A percentile compares a stretch with the other conserved stretches of the same genome.
Evolutionary conservation across 1,140 invertebrate species (phyloP).

Genomic region (Amphibalanus amphitrite): DNA sequence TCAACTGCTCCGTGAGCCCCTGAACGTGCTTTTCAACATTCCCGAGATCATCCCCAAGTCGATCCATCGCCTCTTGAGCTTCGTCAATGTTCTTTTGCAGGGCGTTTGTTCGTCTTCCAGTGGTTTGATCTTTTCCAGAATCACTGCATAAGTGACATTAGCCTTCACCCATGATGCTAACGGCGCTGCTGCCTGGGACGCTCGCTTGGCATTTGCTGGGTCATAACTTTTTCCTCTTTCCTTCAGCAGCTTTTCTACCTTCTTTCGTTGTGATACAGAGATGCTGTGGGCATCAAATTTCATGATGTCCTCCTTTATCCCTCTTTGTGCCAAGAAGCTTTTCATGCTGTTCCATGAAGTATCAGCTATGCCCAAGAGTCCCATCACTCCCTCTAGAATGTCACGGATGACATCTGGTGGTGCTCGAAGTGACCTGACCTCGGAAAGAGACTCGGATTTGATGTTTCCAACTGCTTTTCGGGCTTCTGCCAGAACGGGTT

Average conservation of each 20-base stretch:
- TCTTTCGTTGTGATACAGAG: constrained; percentile 52
- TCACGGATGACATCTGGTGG: constrained; percentile 93
- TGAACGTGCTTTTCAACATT: constrained; percentile 79
- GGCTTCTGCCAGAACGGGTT: constrained; percentile 75
- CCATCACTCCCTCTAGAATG: constrained; percentile 87
- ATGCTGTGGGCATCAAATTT: constrained; percentile 87
- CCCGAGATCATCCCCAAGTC: constrained; percentile 59
- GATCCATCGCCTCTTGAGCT: constrained; percentile 64
- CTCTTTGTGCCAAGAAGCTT: constrained; percentile 84
- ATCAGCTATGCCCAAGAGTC: constrained; percentile 95
- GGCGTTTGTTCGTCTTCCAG: constrained; percentile 67
- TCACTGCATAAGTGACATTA: constrained; percentile 79
- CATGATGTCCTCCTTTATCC: constrained; percentile 92
- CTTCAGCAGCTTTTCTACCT: constrained; percentile 64
- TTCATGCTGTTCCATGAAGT: constrained; percentile 99
- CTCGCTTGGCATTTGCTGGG: constrained; percentile 69
- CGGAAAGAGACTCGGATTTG: constrained; percentile 78
- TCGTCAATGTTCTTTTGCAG: constrained; percentile 57
- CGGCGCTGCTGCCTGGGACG: constrained; percentile 89
- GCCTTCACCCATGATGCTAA: constrained; percentile 91
- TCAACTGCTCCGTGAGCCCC: constrained; percentile 59
- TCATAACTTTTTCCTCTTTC: constrained; percentile 75
- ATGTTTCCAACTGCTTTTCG: constrained; percentile 84
- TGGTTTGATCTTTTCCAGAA: constrained; percentile 78
- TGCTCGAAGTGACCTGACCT: constrained; percentile 80